A percentile compares a stretch with the other conserved stretches of the same genome.
These are phyloP conservation scores for Epirrhoe alternata DNA, from an alignment of 2,888 invertebrate genomes.

Conservation along the genomic window DNA sequence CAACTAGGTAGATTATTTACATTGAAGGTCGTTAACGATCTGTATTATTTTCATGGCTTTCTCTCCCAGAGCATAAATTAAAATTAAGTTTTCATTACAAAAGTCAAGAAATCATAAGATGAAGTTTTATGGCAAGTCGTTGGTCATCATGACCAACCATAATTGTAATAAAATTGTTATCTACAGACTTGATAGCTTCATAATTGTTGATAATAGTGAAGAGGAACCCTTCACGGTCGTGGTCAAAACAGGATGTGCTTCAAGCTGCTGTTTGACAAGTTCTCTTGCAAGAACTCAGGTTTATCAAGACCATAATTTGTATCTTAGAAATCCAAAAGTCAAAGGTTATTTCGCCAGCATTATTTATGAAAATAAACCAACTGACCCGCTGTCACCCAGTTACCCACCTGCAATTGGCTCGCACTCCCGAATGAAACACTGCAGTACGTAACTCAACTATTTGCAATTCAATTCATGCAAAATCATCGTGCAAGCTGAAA, in stretches of 20 bases:
- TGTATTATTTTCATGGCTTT: conserved; percentile 50
- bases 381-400: conserved; percentile 33
- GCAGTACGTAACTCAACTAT: conserved; percentile 57
- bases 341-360: conserved; percentile 3
- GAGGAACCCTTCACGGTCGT: neutral
- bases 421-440: conserved; percentile 56
- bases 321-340: neutral
- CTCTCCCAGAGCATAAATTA: conserved; percentile 15
- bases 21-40: conserved; percentile 22
- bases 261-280: neutral
- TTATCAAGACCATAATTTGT: neutral
- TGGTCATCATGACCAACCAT: neutral
- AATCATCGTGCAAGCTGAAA: conserved; percentile 58
- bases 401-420: conserved; percentile 42
- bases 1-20: conserved; percentile 23
- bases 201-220: neutral
- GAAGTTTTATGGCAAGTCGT: neutral
- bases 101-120: neutral
- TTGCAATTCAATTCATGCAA: conserved; percentile 70
- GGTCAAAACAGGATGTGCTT: neutral
- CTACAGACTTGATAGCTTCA: neutral
- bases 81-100: conserved; percentile 8
- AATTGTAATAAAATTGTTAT: neutral
- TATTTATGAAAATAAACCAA: conserved; percentile 29
- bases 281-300: neutral